Percentiles rank a stretch among this genome's conserved stretches.
Conservation (phyloP, 1,140 invertebrate genomes). For the Scaptomyza hsui region DNA sequence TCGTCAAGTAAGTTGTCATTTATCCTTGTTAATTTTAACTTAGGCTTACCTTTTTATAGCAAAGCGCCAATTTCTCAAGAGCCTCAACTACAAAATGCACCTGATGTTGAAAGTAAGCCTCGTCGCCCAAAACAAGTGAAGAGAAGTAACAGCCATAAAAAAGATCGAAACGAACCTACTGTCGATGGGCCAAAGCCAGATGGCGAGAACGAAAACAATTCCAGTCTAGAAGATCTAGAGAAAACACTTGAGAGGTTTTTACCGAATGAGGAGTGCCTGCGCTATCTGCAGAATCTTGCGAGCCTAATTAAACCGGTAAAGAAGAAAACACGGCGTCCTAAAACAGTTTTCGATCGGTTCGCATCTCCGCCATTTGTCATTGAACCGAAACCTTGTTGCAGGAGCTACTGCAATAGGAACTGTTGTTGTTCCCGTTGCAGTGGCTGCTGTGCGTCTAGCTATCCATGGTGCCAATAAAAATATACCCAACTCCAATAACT, state of each 20-base stretch:
- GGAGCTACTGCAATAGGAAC: background rate
- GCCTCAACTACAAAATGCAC: no score
- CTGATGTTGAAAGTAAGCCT: no score
- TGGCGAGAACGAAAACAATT: background rate
- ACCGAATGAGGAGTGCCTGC: slow-evolving; percentile 39
- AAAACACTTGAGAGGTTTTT: slow-evolving; percentile 19
- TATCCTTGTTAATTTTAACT: background rate
- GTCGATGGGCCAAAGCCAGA: no score
- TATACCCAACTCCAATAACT: background rate
- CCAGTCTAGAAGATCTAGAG: slow-evolving; percentile 33
- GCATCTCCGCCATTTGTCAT: slow-evolving; percentile 48
- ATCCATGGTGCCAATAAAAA: slow-evolving; percentile 1
- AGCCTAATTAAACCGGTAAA: background rate
- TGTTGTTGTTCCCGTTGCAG: background rate
- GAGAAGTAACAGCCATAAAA: no score
- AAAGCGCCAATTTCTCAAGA: background rate
- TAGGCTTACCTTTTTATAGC: background rate
- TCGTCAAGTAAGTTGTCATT: slow-evolving; percentile 36
- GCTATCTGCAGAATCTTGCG: slow-evolving; percentile 18
- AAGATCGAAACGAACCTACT: no score
- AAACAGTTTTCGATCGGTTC: slow-evolving; percentile 36
- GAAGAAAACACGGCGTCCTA: slow-evolving; percentile 16
- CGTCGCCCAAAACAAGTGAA: no score
- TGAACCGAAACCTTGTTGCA: slow-evolving; percentile 29
- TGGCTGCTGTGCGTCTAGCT: slow-evolving; percentile 4